These are phyloP conservation scores for Crocallis elinguaria DNA, from an alignment of 2,888 invertebrate genomes.

Conservation along the genomic window DNA sequence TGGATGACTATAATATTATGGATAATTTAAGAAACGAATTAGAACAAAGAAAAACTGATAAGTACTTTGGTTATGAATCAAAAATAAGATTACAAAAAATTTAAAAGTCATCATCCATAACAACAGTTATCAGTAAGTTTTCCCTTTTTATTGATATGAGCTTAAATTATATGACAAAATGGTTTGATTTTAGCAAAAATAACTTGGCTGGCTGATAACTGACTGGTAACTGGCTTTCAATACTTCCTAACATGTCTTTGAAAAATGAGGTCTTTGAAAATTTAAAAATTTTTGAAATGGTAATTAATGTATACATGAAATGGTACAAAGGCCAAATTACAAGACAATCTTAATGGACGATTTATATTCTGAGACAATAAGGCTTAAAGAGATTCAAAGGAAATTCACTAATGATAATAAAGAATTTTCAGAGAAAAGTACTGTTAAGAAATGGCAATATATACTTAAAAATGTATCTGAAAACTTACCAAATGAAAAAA, in stretches of 20 bases:
- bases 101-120: background rate
- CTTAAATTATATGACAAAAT: conserved; percentile 15
- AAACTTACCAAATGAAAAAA: too few species aligned
- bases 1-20: background rate
- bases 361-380: too few species aligned
- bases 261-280: conserved; percentile 11
- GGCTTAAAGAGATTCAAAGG: too few species aligned
- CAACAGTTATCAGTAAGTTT: conserved; percentile 11
- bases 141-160: conserved; percentile 14
- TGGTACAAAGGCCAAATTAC: conserved; percentile 15
- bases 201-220: too few species aligned
- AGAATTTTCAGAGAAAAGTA: too few species aligned
- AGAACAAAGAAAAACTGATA: conserved; percentile 1
- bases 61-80: background rate
- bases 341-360: conserved; percentile 6
- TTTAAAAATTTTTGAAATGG: conserved; percentile 12
- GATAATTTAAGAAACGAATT: background rate
- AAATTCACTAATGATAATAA: too few species aligned
- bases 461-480: too few species aligned
- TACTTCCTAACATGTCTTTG: conserved; percentile 7
- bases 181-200: conserved; percentile 10
- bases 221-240: conserved; percentile 2
- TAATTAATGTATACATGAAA: too few species aligned
- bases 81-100: background rate
- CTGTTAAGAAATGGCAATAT: too few species aligned